phyloP scores from a whole-genome alignment of 92 coral and sea anemone genomes.

The Virgularia gustaviana region DNA sequence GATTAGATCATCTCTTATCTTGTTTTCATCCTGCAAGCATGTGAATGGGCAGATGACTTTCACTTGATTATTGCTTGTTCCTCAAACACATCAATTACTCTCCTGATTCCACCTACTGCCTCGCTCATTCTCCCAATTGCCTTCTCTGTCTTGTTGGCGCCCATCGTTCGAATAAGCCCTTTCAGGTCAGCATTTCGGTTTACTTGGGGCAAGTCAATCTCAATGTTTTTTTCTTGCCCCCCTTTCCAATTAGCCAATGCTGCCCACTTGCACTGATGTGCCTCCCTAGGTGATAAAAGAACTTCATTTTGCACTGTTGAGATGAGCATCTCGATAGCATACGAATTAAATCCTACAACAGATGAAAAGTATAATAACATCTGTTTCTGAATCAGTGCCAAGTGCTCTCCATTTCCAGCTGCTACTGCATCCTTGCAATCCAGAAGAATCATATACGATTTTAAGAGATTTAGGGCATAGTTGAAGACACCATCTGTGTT shows the following conservation, averaged over 20 bases:
- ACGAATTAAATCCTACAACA: neutral
- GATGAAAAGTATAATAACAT: neutral
- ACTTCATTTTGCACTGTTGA: constrained; percentile 6
- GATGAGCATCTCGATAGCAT: constrained; percentile 15
- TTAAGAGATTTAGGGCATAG: constrained; percentile 16
- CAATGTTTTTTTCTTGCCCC: constrained; percentile 2
- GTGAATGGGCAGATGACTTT: constrained; percentile 2
- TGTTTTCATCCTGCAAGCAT: neutral
- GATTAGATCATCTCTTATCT: neutral
- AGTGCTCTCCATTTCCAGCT: constrained; percentile 10
- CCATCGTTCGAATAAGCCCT: too few relatives aligned
- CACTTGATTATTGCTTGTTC: neutral
- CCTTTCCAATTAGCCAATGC: constrained; percentile 36
- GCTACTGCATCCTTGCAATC: constrained; percentile 43
- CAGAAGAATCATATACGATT: constrained; percentile 11
- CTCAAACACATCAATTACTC: neutral
- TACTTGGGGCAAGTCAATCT: constrained; percentile 24
- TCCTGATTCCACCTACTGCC: constrained; percentile 1
- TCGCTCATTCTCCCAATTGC: neutral
- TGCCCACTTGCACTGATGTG: constrained; percentile 35
- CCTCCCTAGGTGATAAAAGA: constrained; percentile 4
- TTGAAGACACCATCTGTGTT: too few relatives aligned
- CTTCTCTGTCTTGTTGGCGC: too few relatives aligned
- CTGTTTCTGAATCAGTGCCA: neutral
- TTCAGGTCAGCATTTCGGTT: constrained; percentile 3